phyloP scores from a whole-genome alignment of 2,797 vertebrate genomes.

The Danionella dracula region DNA sequence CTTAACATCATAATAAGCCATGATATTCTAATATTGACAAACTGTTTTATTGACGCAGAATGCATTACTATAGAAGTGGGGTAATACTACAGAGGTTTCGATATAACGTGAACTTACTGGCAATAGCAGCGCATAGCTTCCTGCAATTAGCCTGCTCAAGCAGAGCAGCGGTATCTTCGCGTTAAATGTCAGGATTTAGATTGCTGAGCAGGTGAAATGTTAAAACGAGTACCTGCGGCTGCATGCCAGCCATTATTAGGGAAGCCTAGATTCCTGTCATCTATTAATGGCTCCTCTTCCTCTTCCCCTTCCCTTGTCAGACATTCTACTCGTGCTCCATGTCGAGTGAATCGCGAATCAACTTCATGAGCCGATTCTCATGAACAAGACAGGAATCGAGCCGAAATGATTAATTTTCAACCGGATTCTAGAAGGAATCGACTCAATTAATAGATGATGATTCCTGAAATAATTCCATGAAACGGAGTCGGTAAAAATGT shows the following conservation, averaged over 20 bases:
- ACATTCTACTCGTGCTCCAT: conserved; percentile 3
- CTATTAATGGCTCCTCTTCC: conserved; percentile 16
- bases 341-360: not conserved
- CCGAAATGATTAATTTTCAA: not conserved
- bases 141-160: too few relatives aligned
- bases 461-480: not conserved
- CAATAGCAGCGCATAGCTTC: too few relatives aligned
- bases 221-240: conserved; percentile 36
- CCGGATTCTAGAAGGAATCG: not conserved
- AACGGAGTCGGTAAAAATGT: not conserved
- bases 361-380: not conserved
- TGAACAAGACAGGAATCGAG: not conserved
- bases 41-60: too few relatives aligned
- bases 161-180: too few relatives aligned
- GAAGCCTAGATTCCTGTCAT: conserved; percentile 12
- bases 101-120: too few relatives aligned
- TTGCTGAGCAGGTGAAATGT: too few relatives aligned
- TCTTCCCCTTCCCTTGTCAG: conserved; percentile 5
- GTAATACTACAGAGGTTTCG: too few relatives aligned
- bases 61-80: too few relatives aligned
- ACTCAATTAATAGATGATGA: not conserved
- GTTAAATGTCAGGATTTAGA: too few relatives aligned
- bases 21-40: too few relatives aligned
- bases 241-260: conserved; percentile 36
- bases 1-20: too few relatives aligned